A percentile compares a stretch with the other conserved stretches of the same genome.
These are phyloP conservation scores for Triplophysa yarkandensis DNA, from an alignment of 2,797 vertebrate genomes.

Conservation along the genomic window DNA sequence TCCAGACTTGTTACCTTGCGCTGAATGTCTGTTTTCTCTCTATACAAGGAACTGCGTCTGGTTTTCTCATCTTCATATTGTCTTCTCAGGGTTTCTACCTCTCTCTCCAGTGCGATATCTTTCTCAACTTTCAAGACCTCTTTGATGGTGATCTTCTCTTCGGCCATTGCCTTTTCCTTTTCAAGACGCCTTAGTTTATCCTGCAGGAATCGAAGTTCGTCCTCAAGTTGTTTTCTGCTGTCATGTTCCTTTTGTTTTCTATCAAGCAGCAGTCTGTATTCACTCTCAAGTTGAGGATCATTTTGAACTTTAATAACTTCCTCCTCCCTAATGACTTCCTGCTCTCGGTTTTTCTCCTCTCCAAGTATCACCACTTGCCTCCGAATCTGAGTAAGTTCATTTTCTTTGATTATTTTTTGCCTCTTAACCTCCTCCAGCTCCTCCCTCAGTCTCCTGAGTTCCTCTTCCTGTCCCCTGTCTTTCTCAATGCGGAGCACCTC, in stretches of 20 bases:
- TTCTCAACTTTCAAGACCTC: slow-evolving; percentile 97
- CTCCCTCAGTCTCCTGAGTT: slow-evolving; percentile 85
- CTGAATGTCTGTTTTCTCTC: slow-evolving; percentile 86
- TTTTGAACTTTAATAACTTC: slow-evolving; percentile 93
- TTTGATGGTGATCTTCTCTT: slow-evolving; percentile 93
- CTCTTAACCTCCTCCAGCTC: slow-evolving; percentile 87
- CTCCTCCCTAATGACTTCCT: slow-evolving; percentile 89
- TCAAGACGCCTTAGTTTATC: slow-evolving; percentile 88
- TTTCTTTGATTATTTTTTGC: slow-evolving; percentile 84
- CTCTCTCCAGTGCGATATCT: slow-evolving; percentile 83
- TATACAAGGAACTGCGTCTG: slow-evolving; percentile 78
- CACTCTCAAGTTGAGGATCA: slow-evolving; percentile 87
- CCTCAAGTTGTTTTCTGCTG: slow-evolving; percentile 83
- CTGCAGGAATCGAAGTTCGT: slow-evolving; percentile 88
- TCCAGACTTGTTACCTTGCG: slow-evolving; percentile 88
- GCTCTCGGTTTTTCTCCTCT: slow-evolving; percentile 83
- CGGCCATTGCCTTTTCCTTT: slow-evolving; percentile 90
- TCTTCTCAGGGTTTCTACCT: slow-evolving; percentile 84
- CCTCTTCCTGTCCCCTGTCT: slow-evolving; percentile 87
- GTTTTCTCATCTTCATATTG: slow-evolving; percentile 88
- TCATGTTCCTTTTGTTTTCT: slow-evolving; percentile 78
- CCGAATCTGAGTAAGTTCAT: slow-evolving; percentile 81
- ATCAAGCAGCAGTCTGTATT: slow-evolving; percentile 83
- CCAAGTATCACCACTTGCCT: slow-evolving; percentile 83
- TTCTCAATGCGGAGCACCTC: slow-evolving; percentile 94